Evolutionary conservation across 2,113 vertebrate species (phyloP).

Genomic region (Neomonachus schauinslandi): DNA sequence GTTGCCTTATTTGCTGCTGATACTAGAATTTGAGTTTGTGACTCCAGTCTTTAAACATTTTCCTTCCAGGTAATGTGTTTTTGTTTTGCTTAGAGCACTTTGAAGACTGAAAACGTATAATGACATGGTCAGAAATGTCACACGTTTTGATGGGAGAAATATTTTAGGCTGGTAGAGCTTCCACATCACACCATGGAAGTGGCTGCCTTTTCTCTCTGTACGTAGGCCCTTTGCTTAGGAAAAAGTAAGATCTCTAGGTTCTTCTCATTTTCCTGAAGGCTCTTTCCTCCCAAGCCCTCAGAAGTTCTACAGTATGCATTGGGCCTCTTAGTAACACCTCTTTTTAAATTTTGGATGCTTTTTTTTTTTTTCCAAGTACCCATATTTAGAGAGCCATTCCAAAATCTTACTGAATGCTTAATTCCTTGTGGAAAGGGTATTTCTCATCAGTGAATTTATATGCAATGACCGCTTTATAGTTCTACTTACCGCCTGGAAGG

Average conservation of each 20-base stretch:
- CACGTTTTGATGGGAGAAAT: neutral
- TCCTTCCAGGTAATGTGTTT: neutral
- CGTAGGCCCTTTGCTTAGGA: neutral
- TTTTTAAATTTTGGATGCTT: neutral
- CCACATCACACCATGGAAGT: neutral
- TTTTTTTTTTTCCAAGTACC: neutral
- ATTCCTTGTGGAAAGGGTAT: neutral
- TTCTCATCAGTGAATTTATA: neutral
- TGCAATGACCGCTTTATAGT: neutral
- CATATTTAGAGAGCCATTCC: neutral
- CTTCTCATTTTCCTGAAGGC: neutral
- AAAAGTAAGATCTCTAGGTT: neutral
- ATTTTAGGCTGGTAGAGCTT: neutral
- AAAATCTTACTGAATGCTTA: neutral
- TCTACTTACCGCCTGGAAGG: neutral
- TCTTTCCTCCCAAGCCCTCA: neutral
- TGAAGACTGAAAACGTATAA: neutral
- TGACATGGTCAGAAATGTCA: neutral
- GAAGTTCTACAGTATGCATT: neutral
- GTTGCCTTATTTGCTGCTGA: neutral
- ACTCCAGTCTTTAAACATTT: neutral
- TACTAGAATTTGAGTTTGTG: constrained; percentile 15
- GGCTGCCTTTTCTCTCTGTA: neutral
- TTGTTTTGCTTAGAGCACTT: neutral
- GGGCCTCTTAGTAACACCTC: neutral